These are phyloP conservation scores for Danaus plexippus DNA, from an alignment of 1,140 invertebrate species.

Conservation along the genomic window DNA sequence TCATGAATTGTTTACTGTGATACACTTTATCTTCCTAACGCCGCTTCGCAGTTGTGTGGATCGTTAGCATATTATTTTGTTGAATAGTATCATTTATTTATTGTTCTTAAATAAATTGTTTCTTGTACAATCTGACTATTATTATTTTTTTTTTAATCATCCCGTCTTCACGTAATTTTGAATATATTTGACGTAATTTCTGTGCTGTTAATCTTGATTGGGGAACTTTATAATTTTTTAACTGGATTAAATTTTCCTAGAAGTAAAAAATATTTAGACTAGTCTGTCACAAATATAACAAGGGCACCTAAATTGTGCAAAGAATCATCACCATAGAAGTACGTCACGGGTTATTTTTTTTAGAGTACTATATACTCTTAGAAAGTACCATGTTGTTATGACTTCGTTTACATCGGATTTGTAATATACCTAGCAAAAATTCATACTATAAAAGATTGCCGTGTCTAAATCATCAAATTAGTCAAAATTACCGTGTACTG, in stretches of 20 bases:
- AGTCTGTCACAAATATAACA: no score
- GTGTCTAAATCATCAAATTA: constrained; percentile 10
- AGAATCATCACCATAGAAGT: no score
- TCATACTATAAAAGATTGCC: no score
- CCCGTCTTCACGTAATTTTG: neutral
- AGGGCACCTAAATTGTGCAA: no score
- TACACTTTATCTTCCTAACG: constrained; percentile 51
- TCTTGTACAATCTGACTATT: constrained; percentile 25
- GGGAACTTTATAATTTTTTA: no score
- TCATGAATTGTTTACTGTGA: constrained; percentile 51
- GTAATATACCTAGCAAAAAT: no score
- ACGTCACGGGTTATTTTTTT: no score
- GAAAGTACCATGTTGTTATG: no score
- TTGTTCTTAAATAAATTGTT: constrained; percentile 39
- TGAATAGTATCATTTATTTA: constrained; percentile 40
- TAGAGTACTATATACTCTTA: no score
- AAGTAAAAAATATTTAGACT: no score
- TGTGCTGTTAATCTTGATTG: constrained; percentile 19
- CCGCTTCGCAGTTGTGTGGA: constrained; percentile 38
- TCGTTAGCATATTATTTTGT: constrained; percentile 48
- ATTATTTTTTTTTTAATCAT: constrained; percentile 9
- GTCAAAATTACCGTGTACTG: constrained; percentile 20
- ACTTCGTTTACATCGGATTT: no score
- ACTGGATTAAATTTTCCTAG: no score
- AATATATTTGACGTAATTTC: neutral